Percentiles rank a stretch among this genome's conserved stretches.
These are phyloP conservation scores for Pachypanchax playfairii DNA, from an alignment of 2,113 vertebrate species.

Conservation along the genomic window DNA sequence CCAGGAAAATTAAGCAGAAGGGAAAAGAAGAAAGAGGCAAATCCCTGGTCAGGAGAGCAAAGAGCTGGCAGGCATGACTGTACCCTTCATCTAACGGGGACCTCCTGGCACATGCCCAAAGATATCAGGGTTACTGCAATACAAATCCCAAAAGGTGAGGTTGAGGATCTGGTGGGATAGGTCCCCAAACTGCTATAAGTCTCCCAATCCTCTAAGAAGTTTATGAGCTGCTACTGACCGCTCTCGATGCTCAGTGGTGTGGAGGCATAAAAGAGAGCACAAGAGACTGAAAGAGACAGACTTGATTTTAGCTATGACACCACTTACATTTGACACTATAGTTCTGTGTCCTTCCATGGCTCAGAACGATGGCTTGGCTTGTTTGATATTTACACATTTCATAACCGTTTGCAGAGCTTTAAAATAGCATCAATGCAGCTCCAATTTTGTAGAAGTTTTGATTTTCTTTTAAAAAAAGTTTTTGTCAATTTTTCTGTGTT, in stretches of 20 bases:
- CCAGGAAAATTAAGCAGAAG: slow-evolving; percentile 4
- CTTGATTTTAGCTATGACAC: background rate
- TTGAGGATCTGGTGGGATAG: background rate
- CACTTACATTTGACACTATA: no score
- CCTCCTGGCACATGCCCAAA: background rate
- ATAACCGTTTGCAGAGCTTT: background rate
- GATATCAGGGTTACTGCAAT: background rate
- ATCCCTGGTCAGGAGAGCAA: background rate
- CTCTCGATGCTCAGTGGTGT: no score
- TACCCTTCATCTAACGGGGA: background rate
- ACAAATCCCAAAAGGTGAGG: background rate
- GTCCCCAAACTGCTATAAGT: background rate
- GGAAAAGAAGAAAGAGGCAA: background rate
- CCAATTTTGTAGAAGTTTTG: no score
- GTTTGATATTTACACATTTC: no score
- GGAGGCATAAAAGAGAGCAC: background rate
- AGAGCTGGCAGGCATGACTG: background rate
- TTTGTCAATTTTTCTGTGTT: no score
- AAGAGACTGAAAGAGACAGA: background rate
- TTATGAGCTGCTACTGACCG: background rate
- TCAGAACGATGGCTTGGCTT: no score
- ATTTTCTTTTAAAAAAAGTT: no score
- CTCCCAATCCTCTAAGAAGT: background rate
- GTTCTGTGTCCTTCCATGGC: no score
- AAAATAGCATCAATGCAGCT: background rate